These are phyloP conservation scores for Oryzias melastigma DNA, from an alignment of 2,113 vertebrate species.

Conservation along the genomic window DNA sequence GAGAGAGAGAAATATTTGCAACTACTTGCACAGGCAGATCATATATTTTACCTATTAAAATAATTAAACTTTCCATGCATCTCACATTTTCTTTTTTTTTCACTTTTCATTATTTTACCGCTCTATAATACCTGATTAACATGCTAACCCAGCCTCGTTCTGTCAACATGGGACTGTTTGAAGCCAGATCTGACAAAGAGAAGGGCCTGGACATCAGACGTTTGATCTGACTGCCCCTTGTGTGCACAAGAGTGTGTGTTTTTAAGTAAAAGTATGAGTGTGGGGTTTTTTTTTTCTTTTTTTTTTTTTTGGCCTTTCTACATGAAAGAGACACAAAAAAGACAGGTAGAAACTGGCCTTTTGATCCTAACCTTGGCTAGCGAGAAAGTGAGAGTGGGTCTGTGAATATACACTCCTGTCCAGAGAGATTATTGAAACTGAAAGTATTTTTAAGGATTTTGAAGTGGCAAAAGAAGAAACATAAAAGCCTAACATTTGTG, in stretches of 20 bases:
- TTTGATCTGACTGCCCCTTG: constrained; percentile 55
- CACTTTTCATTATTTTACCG: neutral
- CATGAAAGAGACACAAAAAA: constrained; percentile 53
- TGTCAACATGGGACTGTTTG: constrained; percentile 55
- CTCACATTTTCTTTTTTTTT: neutral
- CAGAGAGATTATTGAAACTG: constrained; percentile 31
- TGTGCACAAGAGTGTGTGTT: constrained; percentile 22
- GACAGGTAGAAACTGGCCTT: constrained; percentile 44
- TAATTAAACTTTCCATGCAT: no score
- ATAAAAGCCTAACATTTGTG: neutral
- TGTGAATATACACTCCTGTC: constrained; percentile 4
- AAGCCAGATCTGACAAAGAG: constrained; percentile 59
- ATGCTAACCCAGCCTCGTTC: constrained; percentile 40
- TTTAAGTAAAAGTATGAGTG: constrained; percentile 5
- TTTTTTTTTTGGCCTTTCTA: constrained; percentile 19
- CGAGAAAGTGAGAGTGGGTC: constrained; percentile 7
- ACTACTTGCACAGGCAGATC: no score
- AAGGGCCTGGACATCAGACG: constrained; percentile 49
- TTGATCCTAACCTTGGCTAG: constrained; percentile 57
- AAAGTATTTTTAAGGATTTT: constrained; percentile 12
- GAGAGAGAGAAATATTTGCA: no score
- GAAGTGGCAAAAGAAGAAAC: constrained; percentile 31
- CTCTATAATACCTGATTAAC: constrained; percentile 45
- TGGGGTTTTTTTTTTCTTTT: neutral
- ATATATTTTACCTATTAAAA: no score